phyloP scores from a whole-genome alignment of 2,888 invertebrate species.

The Ernsta delagoae region DNA sequence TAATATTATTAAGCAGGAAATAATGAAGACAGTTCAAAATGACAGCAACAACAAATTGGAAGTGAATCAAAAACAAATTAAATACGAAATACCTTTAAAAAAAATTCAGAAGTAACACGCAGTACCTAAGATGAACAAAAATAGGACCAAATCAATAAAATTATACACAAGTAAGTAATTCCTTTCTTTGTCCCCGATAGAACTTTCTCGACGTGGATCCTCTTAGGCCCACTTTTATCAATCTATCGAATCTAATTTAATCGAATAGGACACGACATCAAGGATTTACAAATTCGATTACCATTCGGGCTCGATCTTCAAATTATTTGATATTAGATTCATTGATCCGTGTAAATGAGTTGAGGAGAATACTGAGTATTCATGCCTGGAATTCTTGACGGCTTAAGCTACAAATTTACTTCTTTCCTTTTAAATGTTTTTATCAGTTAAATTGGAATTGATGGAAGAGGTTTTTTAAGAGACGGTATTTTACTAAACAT shows the following conservation, averaged over 20 bases:
- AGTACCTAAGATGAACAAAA: too few relatives aligned
- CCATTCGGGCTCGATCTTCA: conserved; percentile 4
- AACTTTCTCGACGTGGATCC: not conserved
- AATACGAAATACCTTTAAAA: too few relatives aligned
- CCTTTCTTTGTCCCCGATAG: too few relatives aligned
- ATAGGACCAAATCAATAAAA: too few relatives aligned
- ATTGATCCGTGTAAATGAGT: conserved; percentile 4
- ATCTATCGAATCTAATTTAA: conserved; percentile 6
- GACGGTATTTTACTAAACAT: not conserved
- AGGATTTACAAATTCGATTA: conserved; percentile 9
- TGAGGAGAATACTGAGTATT: not conserved
- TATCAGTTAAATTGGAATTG: not conserved
- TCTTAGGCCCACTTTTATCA: not conserved
- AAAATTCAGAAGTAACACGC: too few relatives aligned
- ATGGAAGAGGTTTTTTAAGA: not conserved
- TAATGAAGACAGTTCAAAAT: too few relatives aligned
- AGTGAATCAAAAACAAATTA: too few relatives aligned
- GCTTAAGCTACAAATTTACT: not conserved
- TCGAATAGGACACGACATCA: conserved; percentile 3
- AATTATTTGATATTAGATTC: not conserved
- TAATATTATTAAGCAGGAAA: too few relatives aligned
- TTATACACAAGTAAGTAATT: too few relatives aligned
- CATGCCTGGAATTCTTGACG: not conserved
- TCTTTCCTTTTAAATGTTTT: not conserved
- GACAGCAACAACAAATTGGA: too few relatives aligned